Base-by-base conservation (phyloP, 2,888 invertebrate genomes). In the Leptinotarsa rubiginosa region DNA sequence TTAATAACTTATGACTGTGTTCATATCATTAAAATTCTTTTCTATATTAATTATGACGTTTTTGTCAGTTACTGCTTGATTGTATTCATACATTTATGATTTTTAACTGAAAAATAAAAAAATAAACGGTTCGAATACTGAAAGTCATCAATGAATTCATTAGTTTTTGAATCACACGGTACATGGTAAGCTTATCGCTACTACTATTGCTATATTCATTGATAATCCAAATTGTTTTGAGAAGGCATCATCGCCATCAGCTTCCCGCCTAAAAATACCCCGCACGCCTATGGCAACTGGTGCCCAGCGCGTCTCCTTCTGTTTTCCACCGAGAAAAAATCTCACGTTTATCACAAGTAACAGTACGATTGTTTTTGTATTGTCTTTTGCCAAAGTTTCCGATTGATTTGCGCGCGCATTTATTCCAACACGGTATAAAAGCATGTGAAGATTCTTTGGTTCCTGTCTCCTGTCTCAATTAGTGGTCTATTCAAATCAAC, bases 401-500 rank as follows among this genome's bases (percentile, higher is more conserved):
- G 4, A 62, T 62, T 15, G 62, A 16, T 31, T 62, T 62, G 62
- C 62, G 62, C 62, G 62, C 62, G 62, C 62, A 62, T 62, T 62
- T 62, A 31, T 62, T n/a, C 31, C 5, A n/a, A n/a, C 41, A 41
- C 18, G 25, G 41, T 62, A 41, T 62, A 62, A 62, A 62, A 62
- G 62, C 62, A n/a, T 41, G 62, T 62, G 62, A 62, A n/a, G 62
- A 62, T 41, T 62, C 31, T 62, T 62, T 12, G 62, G 62, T 62
- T 62, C 62, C 62, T 25, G 62, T 62, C 62, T 7, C 18, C 54
- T 56, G 56, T 56, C 22, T 62, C 62, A 62, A 41, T 62, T 62
- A 31, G 62, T 62, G n/a, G 62, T n/a, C 16, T 15, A 62, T 62
- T 56, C 20, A 20, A 56, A 56, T 20, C 18, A 15, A 18, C 56